Evolutionary conservation across 2,888 invertebrate genomes (phyloP).

Genomic region (Acanthosepion esculentum): DNA sequence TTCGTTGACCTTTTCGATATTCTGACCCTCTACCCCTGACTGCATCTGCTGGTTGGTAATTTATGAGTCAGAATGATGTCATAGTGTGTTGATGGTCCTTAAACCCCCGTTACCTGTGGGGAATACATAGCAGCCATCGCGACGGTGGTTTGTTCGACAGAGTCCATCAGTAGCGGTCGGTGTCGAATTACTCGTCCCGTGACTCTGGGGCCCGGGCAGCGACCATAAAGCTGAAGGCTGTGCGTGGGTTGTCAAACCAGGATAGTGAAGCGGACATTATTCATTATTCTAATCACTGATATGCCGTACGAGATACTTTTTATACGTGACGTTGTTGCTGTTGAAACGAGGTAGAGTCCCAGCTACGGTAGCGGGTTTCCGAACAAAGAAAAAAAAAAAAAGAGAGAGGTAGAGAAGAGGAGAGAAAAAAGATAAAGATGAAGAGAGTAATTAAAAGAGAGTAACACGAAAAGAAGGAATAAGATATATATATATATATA

Average conservation of each 20-base stretch:
- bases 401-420: too few relatives aligned
- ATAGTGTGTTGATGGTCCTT: neutral
- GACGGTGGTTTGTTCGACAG: conserved; percentile 9
- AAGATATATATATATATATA: too few relatives aligned
- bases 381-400: too few relatives aligned
- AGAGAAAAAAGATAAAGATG: neutral
- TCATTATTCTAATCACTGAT: conserved; percentile 12
- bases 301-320: neutral
- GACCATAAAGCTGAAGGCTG: neutral
- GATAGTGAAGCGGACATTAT: conserved; percentile 6
- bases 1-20: neutral
- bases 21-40: neutral
- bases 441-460: neutral
- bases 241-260: neutral
- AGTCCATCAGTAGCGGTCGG: neutral
- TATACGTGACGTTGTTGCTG: conserved; percentile 18
- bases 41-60: neutral
- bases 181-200: neutral
- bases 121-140: conserved; percentile 11
- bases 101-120: neutral
- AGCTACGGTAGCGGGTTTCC: neutral
- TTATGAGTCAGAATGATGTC: conserved; percentile 20
- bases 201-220: conserved; percentile 7
- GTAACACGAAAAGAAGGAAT: neutral
- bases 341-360: neutral